Evolutionary conservation across 1,140 invertebrate species (phyloP).

Genomic region (Anoplolepis gracilipes): DNA sequence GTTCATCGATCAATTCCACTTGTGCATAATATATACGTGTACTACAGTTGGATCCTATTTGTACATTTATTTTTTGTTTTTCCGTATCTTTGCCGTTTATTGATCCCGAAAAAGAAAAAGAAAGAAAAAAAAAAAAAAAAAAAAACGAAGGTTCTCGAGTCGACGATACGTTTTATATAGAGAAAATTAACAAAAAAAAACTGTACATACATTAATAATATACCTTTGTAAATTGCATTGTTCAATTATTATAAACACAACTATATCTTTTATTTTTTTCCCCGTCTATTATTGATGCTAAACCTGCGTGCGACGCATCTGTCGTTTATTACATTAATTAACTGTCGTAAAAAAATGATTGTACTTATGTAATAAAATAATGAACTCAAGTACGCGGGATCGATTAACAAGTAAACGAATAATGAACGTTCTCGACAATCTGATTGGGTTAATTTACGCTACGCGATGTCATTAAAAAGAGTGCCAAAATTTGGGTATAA

Average conservation of each 20-base stretch:
- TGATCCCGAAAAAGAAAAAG: conserved; percentile 4
- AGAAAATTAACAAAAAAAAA: not conserved
- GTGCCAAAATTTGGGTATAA: conserved; percentile 49
- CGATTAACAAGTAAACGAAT: conserved; percentile 24
- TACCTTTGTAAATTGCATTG: not conserved
- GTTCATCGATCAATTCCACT: conserved; percentile 50
- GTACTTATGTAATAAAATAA: not conserved
- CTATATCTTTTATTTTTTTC: not conserved
- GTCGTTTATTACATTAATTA: not conserved
- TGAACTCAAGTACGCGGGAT: not conserved
- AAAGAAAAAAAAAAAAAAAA: no score
- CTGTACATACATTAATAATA: not conserved
- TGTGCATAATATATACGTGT: conserved; percentile 42
- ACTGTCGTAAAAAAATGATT: not conserved
- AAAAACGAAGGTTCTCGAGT: not conserved
- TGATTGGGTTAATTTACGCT: conserved; percentile 3
- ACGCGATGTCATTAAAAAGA: conserved; percentile 2
- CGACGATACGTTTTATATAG: not conserved
- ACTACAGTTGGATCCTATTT: conserved; percentile 11
- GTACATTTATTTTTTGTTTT: conserved; percentile 23
- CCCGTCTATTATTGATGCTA: not conserved
- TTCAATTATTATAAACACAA: not conserved
- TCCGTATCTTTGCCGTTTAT: not conserved
- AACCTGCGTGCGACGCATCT: not conserved
- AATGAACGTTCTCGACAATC: conserved; percentile 2